These are phyloP conservation scores for Semaprochilodus insignis DNA, from an alignment of 2,797 vertebrate species.

Conservation along the genomic window DNA sequence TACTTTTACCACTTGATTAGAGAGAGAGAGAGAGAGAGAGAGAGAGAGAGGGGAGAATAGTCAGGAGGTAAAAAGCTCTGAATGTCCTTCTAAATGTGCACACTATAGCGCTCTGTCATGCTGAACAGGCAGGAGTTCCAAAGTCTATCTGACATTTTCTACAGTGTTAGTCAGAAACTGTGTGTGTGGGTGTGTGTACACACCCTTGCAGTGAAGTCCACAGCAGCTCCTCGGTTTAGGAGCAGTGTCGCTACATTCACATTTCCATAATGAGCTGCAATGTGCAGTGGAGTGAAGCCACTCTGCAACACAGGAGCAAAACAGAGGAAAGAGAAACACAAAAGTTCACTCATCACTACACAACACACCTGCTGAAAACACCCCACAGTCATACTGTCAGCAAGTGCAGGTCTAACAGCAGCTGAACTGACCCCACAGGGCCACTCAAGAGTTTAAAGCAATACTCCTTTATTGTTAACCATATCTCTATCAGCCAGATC, in stretches of 20 bases:
- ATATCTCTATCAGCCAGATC: background rate
- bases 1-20: too few relatives aligned
- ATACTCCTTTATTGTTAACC: background rate
- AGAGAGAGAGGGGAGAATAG: too few relatives aligned
- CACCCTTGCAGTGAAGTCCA: slow-evolving; percentile 97
- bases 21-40: background rate
- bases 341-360: slow-evolving; percentile 26
- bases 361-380: background rate
- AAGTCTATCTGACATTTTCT: background rate
- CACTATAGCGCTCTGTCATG: background rate
- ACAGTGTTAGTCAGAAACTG: background rate
- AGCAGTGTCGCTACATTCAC: slow-evolving; percentile 96
- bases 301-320: slow-evolving; percentile 81
- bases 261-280: slow-evolving; percentile 96
- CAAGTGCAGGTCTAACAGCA: slow-evolving; percentile 49
- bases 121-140: background rate
- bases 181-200: slow-evolving; percentile 25
- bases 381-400: slow-evolving; percentile 33
- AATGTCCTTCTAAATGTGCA: slow-evolving; percentile 5
- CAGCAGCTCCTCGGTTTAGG: slow-evolving; percentile 94
- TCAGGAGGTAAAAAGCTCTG: background rate
- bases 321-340: slow-evolving; percentile 43
- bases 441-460: background rate
- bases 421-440: background rate
- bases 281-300: slow-evolving; percentile 97